Conservation (phyloP, 2,113 vertebrate species). For the Illadopsis cleaveri region DNA sequence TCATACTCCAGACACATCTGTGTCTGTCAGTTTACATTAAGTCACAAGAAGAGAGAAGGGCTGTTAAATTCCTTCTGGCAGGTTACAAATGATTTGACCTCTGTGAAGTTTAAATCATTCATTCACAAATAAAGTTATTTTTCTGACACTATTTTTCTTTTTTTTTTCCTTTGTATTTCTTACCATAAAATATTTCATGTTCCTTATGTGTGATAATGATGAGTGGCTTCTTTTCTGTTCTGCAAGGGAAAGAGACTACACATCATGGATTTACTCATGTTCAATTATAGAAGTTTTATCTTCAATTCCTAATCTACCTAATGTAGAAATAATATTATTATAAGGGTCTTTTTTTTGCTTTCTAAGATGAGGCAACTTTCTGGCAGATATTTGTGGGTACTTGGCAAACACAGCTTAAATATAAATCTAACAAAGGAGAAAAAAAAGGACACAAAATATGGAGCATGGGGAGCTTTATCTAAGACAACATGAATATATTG, state of each 20-base stretch:
- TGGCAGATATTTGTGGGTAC: background rate
- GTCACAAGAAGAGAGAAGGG: background rate
- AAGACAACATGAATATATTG: background rate
- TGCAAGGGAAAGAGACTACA: background rate
- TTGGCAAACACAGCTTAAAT: background rate
- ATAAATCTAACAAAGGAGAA: background rate
- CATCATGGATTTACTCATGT: background rate
- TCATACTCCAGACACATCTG: background rate
- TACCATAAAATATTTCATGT: background rate
- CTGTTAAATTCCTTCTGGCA: background rate
- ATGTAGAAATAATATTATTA: background rate
- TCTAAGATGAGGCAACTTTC: background rate
- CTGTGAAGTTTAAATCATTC: background rate
- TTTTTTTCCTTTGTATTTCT: accelerated
- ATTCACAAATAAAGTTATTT: background rate
- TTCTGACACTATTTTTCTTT: background rate
- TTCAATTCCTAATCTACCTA: background rate
- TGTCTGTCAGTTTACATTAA: background rate
- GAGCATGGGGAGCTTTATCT: background rate
- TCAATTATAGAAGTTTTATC: background rate
- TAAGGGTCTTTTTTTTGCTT: background rate
- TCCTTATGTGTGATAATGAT: background rate
- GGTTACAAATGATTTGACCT: background rate
- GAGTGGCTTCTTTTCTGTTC: background rate
- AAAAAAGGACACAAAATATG: background rate